Percentiles rank a stretch among this genome's conserved stretches.
Conservation (phyloP, 2,797 vertebrate genomes). For the Podarcis siculus region DNA sequence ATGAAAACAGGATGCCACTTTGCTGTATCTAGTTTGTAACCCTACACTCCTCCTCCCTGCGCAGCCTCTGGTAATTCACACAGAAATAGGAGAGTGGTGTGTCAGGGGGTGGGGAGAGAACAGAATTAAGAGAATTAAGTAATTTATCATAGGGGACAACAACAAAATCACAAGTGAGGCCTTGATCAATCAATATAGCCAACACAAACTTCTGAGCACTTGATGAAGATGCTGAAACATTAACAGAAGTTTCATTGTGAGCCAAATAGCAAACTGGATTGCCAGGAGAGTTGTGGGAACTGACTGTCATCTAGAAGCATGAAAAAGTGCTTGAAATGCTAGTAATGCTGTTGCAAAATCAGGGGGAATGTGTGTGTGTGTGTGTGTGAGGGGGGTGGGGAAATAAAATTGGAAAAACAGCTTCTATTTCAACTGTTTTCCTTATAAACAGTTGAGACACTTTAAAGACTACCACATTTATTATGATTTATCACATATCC, state of each 20-base stretch:
- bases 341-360: neutral
- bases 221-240: neutral
- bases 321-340: neutral
- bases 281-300: neutral
- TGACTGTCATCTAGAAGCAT: neutral
- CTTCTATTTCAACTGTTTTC: neutral
- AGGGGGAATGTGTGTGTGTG: too few relatives aligned
- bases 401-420: neutral
- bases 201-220: neutral
- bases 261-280: neutral
- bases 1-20: neutral
- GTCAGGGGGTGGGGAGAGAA: neutral
- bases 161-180: neutral
- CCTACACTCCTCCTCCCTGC: too few relatives aligned
- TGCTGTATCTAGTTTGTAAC: neutral
- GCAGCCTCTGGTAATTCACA: neutral
- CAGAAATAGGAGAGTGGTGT: too few relatives aligned
- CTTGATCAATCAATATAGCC: neutral
- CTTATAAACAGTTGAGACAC: neutral
- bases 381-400: accelerated
- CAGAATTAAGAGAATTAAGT: neutral
- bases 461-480: neutral
- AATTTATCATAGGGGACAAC: neutral
- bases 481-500: neutral
- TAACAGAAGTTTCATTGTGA: neutral